Evolutionary conservation across 2,797 vertebrate genomes (phyloP).

Genomic region (Cichlasoma orientale): DNA sequence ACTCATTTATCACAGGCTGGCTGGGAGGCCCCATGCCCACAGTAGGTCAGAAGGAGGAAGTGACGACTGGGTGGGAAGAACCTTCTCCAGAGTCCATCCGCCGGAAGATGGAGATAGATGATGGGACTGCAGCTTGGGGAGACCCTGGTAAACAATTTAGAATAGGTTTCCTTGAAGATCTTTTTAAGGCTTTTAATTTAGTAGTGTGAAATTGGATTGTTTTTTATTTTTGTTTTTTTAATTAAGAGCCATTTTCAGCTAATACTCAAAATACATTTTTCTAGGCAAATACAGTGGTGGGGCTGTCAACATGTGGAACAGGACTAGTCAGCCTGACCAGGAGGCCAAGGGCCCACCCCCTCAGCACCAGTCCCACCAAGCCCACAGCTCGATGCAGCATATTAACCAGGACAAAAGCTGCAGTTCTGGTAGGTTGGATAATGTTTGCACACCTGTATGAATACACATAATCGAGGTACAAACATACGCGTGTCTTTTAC

Average conservation of each 20-base stretch:
- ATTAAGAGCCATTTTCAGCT: too few species aligned
- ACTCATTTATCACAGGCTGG: conserved; percentile 82
- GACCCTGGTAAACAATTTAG: conserved; percentile 86
- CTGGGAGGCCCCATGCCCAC: conserved; percentile 88
- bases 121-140: conserved; percentile 97
- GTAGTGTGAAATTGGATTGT: neutral
- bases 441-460: neutral
- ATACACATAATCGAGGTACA: too few species aligned
- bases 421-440: conserved; percentile 29
- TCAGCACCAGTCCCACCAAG: conserved; percentile 66
- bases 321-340: conserved; percentile 85
- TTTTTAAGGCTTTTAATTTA: neutral
- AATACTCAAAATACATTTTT: conserved; percentile 34
- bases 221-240: too few species aligned
- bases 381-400: conserved; percentile 62
- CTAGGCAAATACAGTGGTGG: conserved; percentile 88
- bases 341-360: conserved; percentile 78
- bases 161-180: neutral
- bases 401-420: conserved; percentile 63
- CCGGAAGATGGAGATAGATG: conserved; percentile 96
- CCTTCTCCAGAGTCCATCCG: conserved; percentile 95
- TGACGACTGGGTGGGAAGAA: conserved; percentile 94
- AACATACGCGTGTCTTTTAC: neutral
- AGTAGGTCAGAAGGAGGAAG: conserved; percentile 84
- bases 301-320: conserved; percentile 95